Percentiles rank a stretch among this genome's conserved stretches.
Conservation (phyloP, 1,140 invertebrate genomes). For the Drosophila virilis region DNA sequence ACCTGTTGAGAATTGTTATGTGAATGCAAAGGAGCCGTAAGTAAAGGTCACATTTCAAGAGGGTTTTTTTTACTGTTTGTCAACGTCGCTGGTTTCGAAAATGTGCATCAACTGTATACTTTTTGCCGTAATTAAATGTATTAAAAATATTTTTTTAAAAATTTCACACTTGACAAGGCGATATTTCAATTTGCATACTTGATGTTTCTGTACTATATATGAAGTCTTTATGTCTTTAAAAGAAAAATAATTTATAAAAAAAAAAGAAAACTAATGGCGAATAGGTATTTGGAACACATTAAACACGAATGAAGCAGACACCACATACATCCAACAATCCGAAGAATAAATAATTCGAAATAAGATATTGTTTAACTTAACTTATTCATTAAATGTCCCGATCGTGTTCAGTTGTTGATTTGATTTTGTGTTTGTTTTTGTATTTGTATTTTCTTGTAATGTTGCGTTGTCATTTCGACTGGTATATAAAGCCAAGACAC, state of each 20-base stretch:
- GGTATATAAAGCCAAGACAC: constrained; percentile 22
- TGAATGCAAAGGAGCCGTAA: constrained; percentile 35
- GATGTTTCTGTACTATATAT: neutral
- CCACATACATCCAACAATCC: neutral
- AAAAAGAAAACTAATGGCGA: no score
- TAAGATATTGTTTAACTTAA: neutral
- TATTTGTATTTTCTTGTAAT: constrained; percentile 41
- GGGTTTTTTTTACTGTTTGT: neutral
- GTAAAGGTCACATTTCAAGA: constrained; percentile 34
- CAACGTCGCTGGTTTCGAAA: neutral
- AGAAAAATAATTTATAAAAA: neutral
- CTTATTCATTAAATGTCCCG: constrained; percentile 72
- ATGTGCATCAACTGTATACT: neutral
- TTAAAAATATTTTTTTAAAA: no score
- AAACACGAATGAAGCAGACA: neutral
- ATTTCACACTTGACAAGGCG: neutral
- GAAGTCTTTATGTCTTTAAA: no score
- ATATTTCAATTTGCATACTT: neutral
- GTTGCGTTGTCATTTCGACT: constrained; percentile 56
- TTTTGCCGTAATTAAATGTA: neutral
- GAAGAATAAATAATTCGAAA: no score
- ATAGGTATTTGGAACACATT: constrained; percentile 1
- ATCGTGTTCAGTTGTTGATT: constrained; percentile 74
- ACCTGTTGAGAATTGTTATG: constrained; percentile 20
- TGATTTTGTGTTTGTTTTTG: constrained; percentile 63